Evolutionary conservation across 1,140 invertebrate species (phyloP), one percentile per base, ranked within the genome.

Genomic region (Drosophila biarmipes): DNA sequence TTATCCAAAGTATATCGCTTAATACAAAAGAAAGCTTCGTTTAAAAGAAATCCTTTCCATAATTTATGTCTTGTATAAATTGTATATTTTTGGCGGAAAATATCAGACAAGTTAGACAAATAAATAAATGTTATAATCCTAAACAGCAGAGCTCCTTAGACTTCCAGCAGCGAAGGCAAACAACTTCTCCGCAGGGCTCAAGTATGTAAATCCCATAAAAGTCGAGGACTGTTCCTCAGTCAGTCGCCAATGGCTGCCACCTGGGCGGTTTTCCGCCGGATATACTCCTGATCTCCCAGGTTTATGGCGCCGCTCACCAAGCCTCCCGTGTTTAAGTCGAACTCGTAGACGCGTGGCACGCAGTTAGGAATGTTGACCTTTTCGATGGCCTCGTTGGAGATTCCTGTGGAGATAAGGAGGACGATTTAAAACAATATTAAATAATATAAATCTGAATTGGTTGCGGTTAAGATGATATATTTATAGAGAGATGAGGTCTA

Each of bases 291-390:
- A 91, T 95, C 94, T 7, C 95, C 95, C 15, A 96, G 91, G 76
- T 95, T 96, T 77, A 94, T 93, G 77, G 93, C 92, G 35, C 93
- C 93, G 8, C 93, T 93, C 4, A 95, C 76, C 15, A 94, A 94
- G 45, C 93, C 93, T 37, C 95, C 90, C 37, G 94, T 89, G 21
- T 82, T 74, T 21, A 93, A 92, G 80, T 96, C 94, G 51, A 96
- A 92, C 69, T 95, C 93, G 84, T 96, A 96, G 3, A 95, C 93
- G 62, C 96, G 94, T 5, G 95, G 95, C 69, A 96, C 95, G 45
- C 95, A 95, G 71, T 95, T 96, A 7, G 95, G 95, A n/a, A 96
- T 93, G 91, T 96, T 96, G 3, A 96, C 92, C 51, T 93, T 93
- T 90, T 94, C 93, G 38, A 96, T 96, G 31, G 93, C 93, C 55